Conservation (phyloP, 1,140 invertebrate species). For the Dendrolimus punctatus region DNA sequence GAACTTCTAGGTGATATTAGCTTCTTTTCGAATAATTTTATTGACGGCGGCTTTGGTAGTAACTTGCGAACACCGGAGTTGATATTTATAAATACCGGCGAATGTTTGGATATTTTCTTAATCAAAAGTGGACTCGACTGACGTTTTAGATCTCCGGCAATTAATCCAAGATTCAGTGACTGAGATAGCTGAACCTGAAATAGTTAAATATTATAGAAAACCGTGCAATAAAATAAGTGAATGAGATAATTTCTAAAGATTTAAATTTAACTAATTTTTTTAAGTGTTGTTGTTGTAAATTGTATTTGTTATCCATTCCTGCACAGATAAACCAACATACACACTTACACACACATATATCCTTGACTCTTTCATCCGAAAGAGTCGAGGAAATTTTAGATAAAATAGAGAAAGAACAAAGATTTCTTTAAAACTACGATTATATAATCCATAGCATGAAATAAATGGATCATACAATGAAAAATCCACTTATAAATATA, state of each 20-base stretch:
- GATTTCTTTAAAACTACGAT: neutral
- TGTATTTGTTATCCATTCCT: too few species aligned
- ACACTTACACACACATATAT: too few species aligned
- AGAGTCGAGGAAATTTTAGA: too few species aligned
- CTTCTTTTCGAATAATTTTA: constrained; percentile 5
- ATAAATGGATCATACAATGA: too few species aligned
- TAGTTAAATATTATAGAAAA: constrained; percentile 2
- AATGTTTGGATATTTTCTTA: constrained; percentile 19
- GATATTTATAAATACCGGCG: constrained; percentile 29
- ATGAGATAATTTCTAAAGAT: neutral
- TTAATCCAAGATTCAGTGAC: constrained; percentile 20
- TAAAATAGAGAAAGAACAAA: too few species aligned
- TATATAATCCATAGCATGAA: neutral
- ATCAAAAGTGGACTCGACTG: constrained; percentile 21
- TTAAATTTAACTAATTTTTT: too few species aligned
- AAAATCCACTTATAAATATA: too few species aligned
- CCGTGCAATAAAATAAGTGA: neutral
- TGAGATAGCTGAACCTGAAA: constrained; percentile 29
- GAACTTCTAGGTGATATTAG: constrained; percentile 5
- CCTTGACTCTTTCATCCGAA: too few species aligned
- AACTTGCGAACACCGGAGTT: constrained; percentile 12
- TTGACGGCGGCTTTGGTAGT: constrained; percentile 12
- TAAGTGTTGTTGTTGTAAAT: too few species aligned
- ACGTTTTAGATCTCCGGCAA: constrained; percentile 26
- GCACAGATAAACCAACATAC: too few species aligned